Percentiles rank a stretch among this genome's conserved stretches.
phyloP scores from a whole-genome alignment of 2,797 vertebrate genomes.

The Falco biarmicus region DNA sequence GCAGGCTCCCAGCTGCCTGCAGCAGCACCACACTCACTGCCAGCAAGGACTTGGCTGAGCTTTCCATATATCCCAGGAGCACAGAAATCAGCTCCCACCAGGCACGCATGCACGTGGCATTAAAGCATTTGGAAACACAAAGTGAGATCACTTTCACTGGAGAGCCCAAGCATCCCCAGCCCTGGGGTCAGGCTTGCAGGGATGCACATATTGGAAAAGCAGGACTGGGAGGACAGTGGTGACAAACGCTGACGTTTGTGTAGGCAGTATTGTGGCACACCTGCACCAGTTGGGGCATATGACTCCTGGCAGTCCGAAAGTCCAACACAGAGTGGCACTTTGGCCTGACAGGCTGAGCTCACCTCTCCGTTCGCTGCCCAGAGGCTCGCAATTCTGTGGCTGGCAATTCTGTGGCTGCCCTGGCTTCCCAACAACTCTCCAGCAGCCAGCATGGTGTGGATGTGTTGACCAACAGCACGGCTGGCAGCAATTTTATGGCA shows the following conservation, averaged over 20 bases:
- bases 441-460: accelerated
- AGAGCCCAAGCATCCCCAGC: background rate
- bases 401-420: background rate
- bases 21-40: accelerated
- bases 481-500: background rate
- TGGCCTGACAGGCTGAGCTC: background rate
- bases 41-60: accelerated
- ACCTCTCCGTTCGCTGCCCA: accelerated
- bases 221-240: background rate
- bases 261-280: background rate
- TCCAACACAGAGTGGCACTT: background rate
- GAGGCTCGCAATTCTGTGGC: background rate
- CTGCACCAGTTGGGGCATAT: accelerated
- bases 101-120: accelerated
- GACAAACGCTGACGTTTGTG: background rate
- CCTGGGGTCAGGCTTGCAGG: background rate
- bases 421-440: background rate
- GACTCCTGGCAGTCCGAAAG: background rate
- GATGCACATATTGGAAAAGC: accelerated
- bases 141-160: accelerated
- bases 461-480: accelerated
- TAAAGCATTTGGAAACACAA: background rate
- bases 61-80: background rate
- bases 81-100: background rate
- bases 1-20: background rate